Evolutionary conservation across 2,888 invertebrate genomes (phyloP).

Genomic region (Neocrepidodera transversa): DNA sequence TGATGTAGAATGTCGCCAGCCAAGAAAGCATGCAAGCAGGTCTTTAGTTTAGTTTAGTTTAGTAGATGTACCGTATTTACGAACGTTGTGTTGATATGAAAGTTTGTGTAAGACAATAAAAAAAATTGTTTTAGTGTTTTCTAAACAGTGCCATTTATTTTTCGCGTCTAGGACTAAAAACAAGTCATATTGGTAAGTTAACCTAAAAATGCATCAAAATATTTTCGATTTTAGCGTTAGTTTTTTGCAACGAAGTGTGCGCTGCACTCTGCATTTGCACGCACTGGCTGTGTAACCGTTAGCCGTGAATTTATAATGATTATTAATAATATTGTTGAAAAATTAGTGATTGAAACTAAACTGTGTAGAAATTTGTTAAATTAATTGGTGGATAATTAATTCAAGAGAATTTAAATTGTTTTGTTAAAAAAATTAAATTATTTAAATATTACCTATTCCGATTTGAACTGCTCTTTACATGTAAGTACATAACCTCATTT

Average conservation of each 20-base stretch:
- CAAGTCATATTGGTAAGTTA: not conserved
- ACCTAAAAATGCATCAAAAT: not conserved
- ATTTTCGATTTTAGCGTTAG: not conserved
- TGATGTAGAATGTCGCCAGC: slow-evolving; percentile 13
- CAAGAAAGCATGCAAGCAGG: slow-evolving; percentile 15
- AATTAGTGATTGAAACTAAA: not conserved
- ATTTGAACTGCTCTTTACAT: too few species aligned
- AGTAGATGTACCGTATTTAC: slow-evolving; percentile 4
- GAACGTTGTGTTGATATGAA: slow-evolving; percentile 13
- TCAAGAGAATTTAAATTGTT: not conserved
- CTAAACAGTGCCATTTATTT: not conserved
- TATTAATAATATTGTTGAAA: not conserved
- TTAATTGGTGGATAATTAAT: not conserved
- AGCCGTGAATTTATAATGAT: not conserved
- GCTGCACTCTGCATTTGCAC: too few species aligned
- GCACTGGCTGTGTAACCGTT: not conserved
- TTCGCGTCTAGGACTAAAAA: not conserved
- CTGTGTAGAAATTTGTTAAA: not conserved
- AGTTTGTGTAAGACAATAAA: slow-evolving; percentile 1
- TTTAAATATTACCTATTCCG: too few species aligned
- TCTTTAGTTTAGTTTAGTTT: too few species aligned
- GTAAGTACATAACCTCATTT: too few species aligned
- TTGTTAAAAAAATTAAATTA: not conserved
- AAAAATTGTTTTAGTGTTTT: not conserved
- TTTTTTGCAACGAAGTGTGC: not conserved